Base-by-base conservation (phyloP, 2,113 vertebrate genomes). In the Pedionomus torquatus region DNA sequence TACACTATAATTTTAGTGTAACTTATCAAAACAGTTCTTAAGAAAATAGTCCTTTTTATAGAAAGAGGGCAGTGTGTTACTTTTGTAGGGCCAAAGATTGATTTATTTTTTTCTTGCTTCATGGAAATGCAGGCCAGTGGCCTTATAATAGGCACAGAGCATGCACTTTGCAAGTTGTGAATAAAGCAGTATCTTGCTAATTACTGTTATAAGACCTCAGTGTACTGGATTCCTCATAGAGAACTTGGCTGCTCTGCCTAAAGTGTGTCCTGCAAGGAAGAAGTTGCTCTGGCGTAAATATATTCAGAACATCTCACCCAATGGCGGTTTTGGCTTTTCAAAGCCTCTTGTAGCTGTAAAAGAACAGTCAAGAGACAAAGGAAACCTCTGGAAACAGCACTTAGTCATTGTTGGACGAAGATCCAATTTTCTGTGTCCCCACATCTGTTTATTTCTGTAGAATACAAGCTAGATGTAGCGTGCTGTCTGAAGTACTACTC, bases 171-270 rank as follows among this genome's bases (percentile, higher is more conserved):
- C 2, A 5, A 60, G 33, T 37, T 37, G 48, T 23, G 11, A 35
- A 39, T 21, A 65, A 48, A 52, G 14, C 26, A 37, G 5, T 55
- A 10, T 35, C 35, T 60, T 61, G 44, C 23, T 74, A 6, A n/a
- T 31, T 57, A 25, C 43, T 46, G 58, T 12, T 66, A 10, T 8
- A 14, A 26, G 30, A 14, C 21, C 52, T 19, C 31, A n/a, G 14
- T 13, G 17, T 35, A 15, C 31, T 0, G 4, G 25, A 5, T 43
- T 46, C 15, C 21, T 31, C 9, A 4, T 0, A 1, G n/a, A 46
- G 61, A 31, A 39, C 12, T 83, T 30, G 24, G 10, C 60, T 52
- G 30, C 21, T 57, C 15, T 13, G 1, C 57, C 28, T 24, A 20
- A 77, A 83, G 55, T 0, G 1, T 64, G 39, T 63, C 75, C 30